These are phyloP conservation scores for Austrolebias charrua DNA, from an alignment of 2,797 vertebrate genomes.

Conservation along the genomic window DNA sequence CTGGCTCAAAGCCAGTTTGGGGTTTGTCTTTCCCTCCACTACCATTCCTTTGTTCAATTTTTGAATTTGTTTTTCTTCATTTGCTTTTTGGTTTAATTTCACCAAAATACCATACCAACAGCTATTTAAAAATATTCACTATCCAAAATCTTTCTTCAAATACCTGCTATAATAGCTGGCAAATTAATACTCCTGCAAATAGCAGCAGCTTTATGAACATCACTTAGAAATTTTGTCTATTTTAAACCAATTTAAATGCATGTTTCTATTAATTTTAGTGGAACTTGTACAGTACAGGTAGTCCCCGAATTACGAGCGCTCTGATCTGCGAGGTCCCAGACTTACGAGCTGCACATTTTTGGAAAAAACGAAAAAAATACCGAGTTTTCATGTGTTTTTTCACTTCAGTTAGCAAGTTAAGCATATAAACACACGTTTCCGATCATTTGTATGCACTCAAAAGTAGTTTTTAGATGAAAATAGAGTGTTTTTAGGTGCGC, in stretches of 20 bases:
- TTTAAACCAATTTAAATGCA: slow-evolving; percentile 35
- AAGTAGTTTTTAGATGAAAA: no score
- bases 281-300: no score
- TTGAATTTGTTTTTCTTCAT: not conserved
- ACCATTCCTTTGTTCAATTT: slow-evolving; percentile 5
- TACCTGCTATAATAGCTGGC: not conserved
- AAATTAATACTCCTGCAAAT: slow-evolving; percentile 31
- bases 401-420: no score
- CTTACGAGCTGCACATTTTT: no score
- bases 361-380: no score
- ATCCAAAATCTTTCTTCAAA: slow-evolving; percentile 4
- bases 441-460: no score
- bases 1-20: slow-evolving; percentile 34
- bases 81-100: slow-evolving; percentile 3
- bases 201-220: slow-evolving; percentile 16
- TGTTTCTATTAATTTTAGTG: slow-evolving; percentile 44
- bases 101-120: slow-evolving; percentile 8
- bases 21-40: slow-evolving; percentile 3
- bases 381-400: no score
- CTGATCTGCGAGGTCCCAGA: no score
- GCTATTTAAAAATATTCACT: slow-evolving; percentile 1
- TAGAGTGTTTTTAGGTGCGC: no score
- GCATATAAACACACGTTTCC: no score
- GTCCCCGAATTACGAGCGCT: no score
- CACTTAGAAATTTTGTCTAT: slow-evolving; percentile 20